Percentiles rank a stretch among this genome's conserved stretches.
Evolutionary conservation across 1,140 invertebrate species (phyloP).

Genomic region (Drosophila chauvacae): DNA sequence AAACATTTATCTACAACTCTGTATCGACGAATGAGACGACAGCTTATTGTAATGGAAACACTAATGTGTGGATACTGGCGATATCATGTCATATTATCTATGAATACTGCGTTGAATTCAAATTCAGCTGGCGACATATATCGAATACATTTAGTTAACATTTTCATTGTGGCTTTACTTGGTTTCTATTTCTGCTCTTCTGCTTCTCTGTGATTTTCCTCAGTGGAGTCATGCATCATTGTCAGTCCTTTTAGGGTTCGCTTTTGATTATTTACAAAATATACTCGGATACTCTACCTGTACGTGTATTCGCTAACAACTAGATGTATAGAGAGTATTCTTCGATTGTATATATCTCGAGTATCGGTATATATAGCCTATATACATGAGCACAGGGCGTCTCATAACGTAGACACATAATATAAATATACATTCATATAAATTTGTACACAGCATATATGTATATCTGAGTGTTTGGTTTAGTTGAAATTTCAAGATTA

Average conservation of each 20-base stretch:
- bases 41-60: constrained; percentile 75
- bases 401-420: constrained; percentile 35
- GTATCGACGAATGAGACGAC: constrained; percentile 62
- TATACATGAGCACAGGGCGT: constrained; percentile 50
- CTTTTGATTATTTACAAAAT: constrained; percentile 63
- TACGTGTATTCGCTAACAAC: constrained; percentile 54
- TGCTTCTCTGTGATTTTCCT: constrained; percentile 31
- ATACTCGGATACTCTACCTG: constrained; percentile 26
- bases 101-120: constrained; percentile 77
- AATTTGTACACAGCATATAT: constrained; percentile 75
- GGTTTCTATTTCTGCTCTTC: constrained; percentile 15
- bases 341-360: constrained; percentile 33
- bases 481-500: constrained; percentile 59
- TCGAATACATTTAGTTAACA: constrained; percentile 79
- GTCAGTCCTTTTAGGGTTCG: constrained; percentile 63
- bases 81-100: constrained; percentile 69
- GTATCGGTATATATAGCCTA: constrained; percentile 38
- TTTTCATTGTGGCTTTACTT: constrained; percentile 56
- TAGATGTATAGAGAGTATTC: constrained; percentile 52
- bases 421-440: constrained; percentile 67
- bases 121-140: constrained; percentile 67
- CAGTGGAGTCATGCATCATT: constrained; percentile 43
- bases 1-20: constrained; percentile 77
- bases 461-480: constrained; percentile 55
- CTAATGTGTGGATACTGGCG: constrained; percentile 60